Evolutionary conservation across 1,140 invertebrate species (phyloP).

Genomic region (Paralvinella palmiformis): DNA sequence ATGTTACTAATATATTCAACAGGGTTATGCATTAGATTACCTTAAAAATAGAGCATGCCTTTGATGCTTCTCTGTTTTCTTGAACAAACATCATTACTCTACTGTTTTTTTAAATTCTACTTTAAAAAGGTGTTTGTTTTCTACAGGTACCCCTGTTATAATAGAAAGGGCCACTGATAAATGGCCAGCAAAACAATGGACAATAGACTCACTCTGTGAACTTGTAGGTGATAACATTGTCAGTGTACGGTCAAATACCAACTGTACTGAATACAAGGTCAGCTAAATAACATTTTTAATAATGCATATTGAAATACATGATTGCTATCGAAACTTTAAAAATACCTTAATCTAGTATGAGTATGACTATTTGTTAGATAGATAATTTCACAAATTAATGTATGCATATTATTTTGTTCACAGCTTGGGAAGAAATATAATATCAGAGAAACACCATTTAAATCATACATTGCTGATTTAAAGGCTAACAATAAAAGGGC

Average conservation of each 20-base stretch:
- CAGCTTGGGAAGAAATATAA: slow-evolving; percentile 24
- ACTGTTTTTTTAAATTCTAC: too few relatives aligned
- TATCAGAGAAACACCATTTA: slow-evolving; percentile 23
- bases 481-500: slow-evolving; percentile 18
- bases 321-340: background rate
- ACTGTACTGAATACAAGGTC: slow-evolving; percentile 22
- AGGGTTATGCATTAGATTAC: too few relatives aligned
- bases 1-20: too few relatives aligned
- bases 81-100: too few relatives aligned
- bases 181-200: slow-evolving; percentile 23
- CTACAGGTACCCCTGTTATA: slow-evolving; percentile 22
- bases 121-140: background rate
- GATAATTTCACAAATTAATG: background rate
- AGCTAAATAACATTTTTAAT: slow-evolving; percentile 1
- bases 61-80: too few relatives aligned
- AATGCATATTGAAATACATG: background rate
- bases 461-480: slow-evolving; percentile 24
- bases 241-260: slow-evolving; percentile 19
- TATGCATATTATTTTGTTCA: slow-evolving; percentile 1
- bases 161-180: slow-evolving; percentile 20
- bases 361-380: background rate
- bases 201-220: slow-evolving; percentile 17
- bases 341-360: background rate
- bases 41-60: too few relatives aligned
- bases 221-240: slow-evolving; percentile 19